These are phyloP conservation scores for Varecia variegata DNA, from an alignment of 2,797 vertebrate genomes.

Conservation along the genomic window DNA sequence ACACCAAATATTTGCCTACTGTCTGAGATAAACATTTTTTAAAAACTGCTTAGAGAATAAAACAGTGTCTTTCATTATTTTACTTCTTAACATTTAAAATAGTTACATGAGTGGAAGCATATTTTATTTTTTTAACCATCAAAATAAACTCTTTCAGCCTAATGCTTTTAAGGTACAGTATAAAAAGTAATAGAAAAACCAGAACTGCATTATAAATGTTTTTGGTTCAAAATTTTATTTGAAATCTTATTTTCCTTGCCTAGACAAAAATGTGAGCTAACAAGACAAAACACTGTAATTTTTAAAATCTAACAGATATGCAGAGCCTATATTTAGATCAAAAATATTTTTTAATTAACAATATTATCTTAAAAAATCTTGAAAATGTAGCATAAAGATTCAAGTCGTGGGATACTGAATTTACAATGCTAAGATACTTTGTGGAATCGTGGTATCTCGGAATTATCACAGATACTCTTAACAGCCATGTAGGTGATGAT, in stretches of 20 bases:
- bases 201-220: slow-evolving; percentile 84
- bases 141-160: slow-evolving; percentile 86
- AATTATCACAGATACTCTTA: slow-evolving; percentile 20
- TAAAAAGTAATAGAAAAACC: slow-evolving; percentile 86
- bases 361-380: slow-evolving; percentile 67
- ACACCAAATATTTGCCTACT: slow-evolving; percentile 75
- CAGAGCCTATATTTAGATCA: slow-evolving; percentile 75
- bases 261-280: slow-evolving; percentile 75
- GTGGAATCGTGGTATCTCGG: not conserved
- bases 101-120: slow-evolving; percentile 83
- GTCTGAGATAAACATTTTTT: slow-evolving; percentile 81
- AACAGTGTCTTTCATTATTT: slow-evolving; percentile 80
- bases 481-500: not conserved
- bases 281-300: slow-evolving; percentile 65
- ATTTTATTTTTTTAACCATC: slow-evolving; percentile 81
- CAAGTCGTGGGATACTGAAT: slow-evolving; percentile 66
- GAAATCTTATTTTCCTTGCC: slow-evolving; percentile 80
- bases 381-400: slow-evolving; percentile 73
- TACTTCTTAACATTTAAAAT: slow-evolving; percentile 84
- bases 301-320: slow-evolving; percentile 73
- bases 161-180: slow-evolving; percentile 80
- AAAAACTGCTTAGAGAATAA: slow-evolving; percentile 79
- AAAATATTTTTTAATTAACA: slow-evolving; percentile 75
- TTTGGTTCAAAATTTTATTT: slow-evolving; percentile 82
- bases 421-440: not conserved